Evolutionary conservation across 2,797 vertebrate genomes (phyloP).

Genomic region (Acropternis orthonyx): DNA sequence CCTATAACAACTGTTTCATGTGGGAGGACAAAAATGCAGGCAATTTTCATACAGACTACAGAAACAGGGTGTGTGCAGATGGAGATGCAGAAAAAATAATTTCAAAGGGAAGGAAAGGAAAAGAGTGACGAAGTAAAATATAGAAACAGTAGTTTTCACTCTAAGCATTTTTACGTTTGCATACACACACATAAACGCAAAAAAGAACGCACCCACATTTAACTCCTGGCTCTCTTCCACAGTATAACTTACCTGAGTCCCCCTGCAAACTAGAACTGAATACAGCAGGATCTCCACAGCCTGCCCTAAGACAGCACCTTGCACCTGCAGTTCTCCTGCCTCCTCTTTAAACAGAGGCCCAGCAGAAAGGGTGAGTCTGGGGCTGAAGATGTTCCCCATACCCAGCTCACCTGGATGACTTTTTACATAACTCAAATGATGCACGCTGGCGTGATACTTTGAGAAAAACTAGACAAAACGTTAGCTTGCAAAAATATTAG

Average conservation of each 20-base stretch:
- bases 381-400: neutral
- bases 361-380: neutral
- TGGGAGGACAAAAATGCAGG: neutral
- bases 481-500: neutral
- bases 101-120: neutral
- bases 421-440: neutral
- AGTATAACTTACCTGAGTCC: neutral
- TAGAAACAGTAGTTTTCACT: neutral
- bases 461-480: neutral
- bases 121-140: neutral
- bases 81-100: neutral
- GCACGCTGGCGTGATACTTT: neutral
- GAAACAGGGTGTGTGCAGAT: neutral
- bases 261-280: neutral
- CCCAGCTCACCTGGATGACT: neutral
- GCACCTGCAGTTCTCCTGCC: neutral
- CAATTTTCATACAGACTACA: neutral
- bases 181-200: fast-evolving
- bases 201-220: neutral
- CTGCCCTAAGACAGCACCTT: neutral
- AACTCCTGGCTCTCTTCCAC: neutral
- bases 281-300: neutral
- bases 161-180: neutral
- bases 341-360: neutral
- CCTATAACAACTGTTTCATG: neutral